A percentile compares a stretch with the other conserved stretches of the same genome.
phyloP scores from a whole-genome alignment of 2,797 vertebrate genomes.

The Microtus agrestis region DNA sequence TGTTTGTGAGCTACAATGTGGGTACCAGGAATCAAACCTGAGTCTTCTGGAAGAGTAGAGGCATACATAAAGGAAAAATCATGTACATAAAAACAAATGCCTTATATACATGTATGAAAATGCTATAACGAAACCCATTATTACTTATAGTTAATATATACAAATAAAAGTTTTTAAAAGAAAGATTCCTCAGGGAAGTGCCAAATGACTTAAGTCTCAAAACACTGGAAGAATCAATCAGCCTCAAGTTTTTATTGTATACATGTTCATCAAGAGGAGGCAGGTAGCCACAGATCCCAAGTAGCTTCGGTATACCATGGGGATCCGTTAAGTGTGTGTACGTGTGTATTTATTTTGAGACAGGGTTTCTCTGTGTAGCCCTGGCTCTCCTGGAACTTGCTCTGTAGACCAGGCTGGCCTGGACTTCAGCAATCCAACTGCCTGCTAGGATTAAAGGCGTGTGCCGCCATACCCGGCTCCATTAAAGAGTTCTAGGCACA shows the following conservation, averaged over 20 bases:
- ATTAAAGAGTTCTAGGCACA: conserved; percentile 16
- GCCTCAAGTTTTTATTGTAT: background rate
- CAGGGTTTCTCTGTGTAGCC: background rate
- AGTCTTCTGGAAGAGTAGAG: background rate
- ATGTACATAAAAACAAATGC: background rate
- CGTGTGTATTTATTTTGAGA: background rate
- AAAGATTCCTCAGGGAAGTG: background rate
- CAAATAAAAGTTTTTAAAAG: background rate
- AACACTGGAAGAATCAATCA: background rate
- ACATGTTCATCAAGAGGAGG: background rate
- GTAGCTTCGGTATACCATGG: background rate
- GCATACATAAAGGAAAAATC: background rate
- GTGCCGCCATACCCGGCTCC: background rate
- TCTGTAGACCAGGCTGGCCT: background rate
- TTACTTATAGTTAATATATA: background rate
- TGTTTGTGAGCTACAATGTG: background rate
- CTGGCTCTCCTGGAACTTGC: background rate
- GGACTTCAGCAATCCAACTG: background rate
- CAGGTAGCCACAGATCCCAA: background rate
- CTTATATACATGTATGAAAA: background rate
- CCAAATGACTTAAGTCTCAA: background rate
- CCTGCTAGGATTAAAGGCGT: background rate
- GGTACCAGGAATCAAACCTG: background rate
- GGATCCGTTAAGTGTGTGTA: too few relatives aligned
- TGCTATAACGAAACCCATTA: background rate